A percentile compares a stretch with the other conserved stretches of the same genome.
These are phyloP conservation scores for Tenrec ecaudatus DNA, from an alignment of 2,113 vertebrate genomes.

Conservation along the genomic window DNA sequence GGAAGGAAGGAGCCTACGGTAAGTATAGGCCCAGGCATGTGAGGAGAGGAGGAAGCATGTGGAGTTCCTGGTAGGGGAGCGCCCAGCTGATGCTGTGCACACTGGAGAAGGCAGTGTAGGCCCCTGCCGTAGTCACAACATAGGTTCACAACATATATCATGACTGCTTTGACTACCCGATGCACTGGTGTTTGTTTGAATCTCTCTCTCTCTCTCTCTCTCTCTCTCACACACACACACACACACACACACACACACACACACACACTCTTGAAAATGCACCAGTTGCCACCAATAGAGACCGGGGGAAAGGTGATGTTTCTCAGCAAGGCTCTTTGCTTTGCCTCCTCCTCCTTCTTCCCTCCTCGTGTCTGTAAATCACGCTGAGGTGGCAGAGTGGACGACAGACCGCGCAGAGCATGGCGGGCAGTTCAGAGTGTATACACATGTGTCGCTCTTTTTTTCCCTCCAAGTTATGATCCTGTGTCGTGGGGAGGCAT, in stretches of 20 bases:
- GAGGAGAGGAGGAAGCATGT: not conserved
- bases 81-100: not conserved
- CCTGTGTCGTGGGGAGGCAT: not conserved
- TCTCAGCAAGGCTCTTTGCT: not conserved
- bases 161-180: not conserved
- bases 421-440: not conserved
- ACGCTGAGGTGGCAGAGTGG: not conserved
- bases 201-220: too few species aligned
- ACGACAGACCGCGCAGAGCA: not conserved
- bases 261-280: too few species aligned
- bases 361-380: not conserved
- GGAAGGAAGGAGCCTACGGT: not conserved
- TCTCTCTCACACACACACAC: too few species aligned
- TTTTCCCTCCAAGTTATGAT: not conserved
- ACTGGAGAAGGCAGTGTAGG: not conserved
- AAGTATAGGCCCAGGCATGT: not conserved
- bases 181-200: not conserved
- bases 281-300: not conserved
- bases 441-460: not conserved
- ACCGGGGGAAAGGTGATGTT: not conserved
- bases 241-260: not conserved
- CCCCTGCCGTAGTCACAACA: not conserved
- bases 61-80: not conserved
- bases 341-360: not conserved
- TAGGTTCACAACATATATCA: not conserved